phyloP scores from a whole-genome alignment of 2,797 vertebrate genomes.

The Pseudochaenichthys georgianus region DNA sequence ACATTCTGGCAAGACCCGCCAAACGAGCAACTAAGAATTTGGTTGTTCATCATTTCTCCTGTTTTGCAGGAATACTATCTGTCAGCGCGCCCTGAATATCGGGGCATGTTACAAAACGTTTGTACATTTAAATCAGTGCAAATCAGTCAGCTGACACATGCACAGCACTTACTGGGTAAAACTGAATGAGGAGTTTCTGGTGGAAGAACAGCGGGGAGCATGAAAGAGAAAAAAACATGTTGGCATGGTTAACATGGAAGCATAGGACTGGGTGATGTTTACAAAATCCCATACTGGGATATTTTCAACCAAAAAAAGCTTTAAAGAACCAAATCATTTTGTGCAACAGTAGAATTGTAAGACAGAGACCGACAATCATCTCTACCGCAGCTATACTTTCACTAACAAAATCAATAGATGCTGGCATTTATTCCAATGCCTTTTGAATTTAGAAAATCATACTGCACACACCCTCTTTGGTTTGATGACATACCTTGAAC shows the following conservation, averaged over 20 bases:
- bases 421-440: not conserved
- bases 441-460: not conserved
- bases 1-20: too few species aligned
- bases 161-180: constrained; percentile 80
- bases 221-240: constrained; percentile 27
- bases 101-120: too few species aligned
- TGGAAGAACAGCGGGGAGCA: constrained; percentile 36
- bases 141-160: constrained; percentile 1
- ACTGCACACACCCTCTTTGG: not conserved
- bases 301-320: not conserved
- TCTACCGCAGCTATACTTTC: not conserved
- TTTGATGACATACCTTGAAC: constrained; percentile 83
- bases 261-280: not conserved
- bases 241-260: constrained; percentile 1
- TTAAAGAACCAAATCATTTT: not conserved
- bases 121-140: not conserved
- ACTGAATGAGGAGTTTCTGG: constrained; percentile 83
- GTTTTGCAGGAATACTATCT: too few species aligned
- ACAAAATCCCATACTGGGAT: not conserved
- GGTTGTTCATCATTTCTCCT: too few species aligned
- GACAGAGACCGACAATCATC: not conserved
- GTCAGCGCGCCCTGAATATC: too few species aligned
- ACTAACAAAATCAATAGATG: not conserved
- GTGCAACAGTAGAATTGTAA: not conserved
- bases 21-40: too few species aligned